These are phyloP conservation scores for Lithobates sylvaticus DNA, from an alignment of 2,797 vertebrate species.

Conservation along the genomic window DNA sequence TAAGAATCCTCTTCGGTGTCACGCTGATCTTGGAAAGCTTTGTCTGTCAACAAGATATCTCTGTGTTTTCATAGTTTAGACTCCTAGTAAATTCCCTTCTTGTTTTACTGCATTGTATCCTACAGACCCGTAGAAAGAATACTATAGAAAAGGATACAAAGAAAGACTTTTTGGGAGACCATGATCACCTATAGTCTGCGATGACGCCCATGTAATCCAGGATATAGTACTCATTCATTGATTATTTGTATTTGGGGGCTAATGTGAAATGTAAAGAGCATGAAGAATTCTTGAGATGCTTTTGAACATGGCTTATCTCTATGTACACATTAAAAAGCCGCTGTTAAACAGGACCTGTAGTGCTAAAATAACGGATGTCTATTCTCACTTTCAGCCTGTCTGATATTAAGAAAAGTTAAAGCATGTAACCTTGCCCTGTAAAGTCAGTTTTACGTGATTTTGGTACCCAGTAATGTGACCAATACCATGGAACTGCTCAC, in stretches of 20 bases:
- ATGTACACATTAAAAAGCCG: neutral
- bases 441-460: neutral
- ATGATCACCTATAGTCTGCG: neutral
- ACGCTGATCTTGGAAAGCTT: neutral
- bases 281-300: neutral
- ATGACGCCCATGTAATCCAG: neutral
- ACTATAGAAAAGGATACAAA: neutral
- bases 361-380: neutral
- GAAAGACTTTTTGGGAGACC: neutral
- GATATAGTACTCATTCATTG: neutral
- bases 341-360: neutral
- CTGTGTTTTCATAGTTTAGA: neutral
- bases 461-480: neutral
- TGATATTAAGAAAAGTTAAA: no score
- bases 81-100: neutral
- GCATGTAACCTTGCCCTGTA: neutral
- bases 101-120: neutral
- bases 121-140: neutral
- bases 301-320: neutral
- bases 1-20: neutral
- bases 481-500: no score
- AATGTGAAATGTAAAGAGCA: neutral
- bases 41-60: neutral
- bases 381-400: neutral
- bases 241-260: neutral